Base-by-base conservation (phyloP, 2,888 invertebrate species). In the Alcis repandata region DNA sequence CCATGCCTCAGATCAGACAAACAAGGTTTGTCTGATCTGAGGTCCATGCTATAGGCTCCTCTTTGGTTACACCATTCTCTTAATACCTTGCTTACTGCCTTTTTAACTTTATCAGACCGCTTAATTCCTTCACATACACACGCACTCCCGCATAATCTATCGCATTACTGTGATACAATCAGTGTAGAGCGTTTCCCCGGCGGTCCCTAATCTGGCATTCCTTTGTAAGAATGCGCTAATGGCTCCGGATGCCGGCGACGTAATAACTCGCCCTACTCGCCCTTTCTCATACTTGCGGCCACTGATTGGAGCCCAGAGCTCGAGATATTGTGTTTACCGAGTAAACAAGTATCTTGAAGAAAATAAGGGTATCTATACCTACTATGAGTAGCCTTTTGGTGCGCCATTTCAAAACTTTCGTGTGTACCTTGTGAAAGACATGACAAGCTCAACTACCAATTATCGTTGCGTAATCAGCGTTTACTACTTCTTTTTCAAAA, bases 211-310 rank as follows among this genome's bases (percentile, higher is more conserved):
- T 72, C 72, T 61, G 61, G 48, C 65, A 70, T 70, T 69, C 72
- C 59, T 61, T 43, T 19, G 27, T 45, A 69, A 67, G 70, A 70
- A 72, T 66, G 70, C 63, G 67, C 65, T 70, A 72, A 72, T 72
- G 68, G 53, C 45, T 33, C 20, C 53, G 36, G 54, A 36, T 33
- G 20, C 58, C 59, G 63, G 59, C 57, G 15, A 52, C 59, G 43
- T 36, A 52, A 65, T 67, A 64, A 52, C 64, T 63, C 40, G 17
- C 48, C 27, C 57, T 45, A 52, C 64, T 63, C 40, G 17, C 48
- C 27, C 57, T 45, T 40, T 49, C 59, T 15, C 60, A 45, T 67
- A 58, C 27, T 40, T 43, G 43, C 43, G 43, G 43, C 19, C 43
- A 19, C 43, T 20, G 43, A 43, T 43, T 43, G 43, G 43, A 43